Conservation (phyloP, 2,888 invertebrate species). For the Epistrophe grossulariae region DNA sequence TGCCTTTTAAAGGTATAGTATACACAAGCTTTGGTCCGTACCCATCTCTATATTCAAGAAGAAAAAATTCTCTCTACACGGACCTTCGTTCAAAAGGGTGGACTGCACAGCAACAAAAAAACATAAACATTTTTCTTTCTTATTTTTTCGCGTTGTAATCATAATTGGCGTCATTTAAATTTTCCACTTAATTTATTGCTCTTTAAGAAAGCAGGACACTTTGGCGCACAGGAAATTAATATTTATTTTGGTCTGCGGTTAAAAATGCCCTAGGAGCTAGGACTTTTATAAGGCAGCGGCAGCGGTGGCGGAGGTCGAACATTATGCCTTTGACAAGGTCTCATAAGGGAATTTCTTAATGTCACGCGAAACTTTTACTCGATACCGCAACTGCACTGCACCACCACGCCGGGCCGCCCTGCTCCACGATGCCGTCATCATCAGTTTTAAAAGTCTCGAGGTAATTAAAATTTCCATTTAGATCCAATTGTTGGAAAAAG, state of each 20-base stretch:
- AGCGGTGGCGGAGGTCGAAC: not conserved
- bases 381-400: conserved; percentile 38
- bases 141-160: conserved; percentile 60
- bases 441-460: conserved; percentile 33
- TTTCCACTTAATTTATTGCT: conserved; percentile 75
- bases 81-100: conserved; percentile 44
- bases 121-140: conserved; percentile 19
- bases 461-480: conserved; percentile 76
- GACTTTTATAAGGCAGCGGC: not conserved
- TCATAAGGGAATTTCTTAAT: conserved; percentile 67
- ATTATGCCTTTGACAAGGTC: conserved; percentile 30
- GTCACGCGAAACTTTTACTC: conserved; percentile 72
- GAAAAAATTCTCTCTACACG: conserved; percentile 23
- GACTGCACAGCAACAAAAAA: conserved; percentile 9
- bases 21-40: not conserved
- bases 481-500: conserved; percentile 60
- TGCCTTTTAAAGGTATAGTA: conserved; percentile 43
- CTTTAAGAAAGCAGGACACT: conserved; percentile 69
- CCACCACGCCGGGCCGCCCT: not conserved
- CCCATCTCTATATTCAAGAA: not conserved
- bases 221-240: conserved; percentile 73
- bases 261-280: conserved; percentile 11
- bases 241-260: conserved; percentile 67
- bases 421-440: not conserved
- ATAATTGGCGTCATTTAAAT: conserved; percentile 75